These are phyloP conservation scores for Trichogramma pretiosum DNA, from an alignment of 1,140 invertebrate species.

Conservation along the genomic window DNA sequence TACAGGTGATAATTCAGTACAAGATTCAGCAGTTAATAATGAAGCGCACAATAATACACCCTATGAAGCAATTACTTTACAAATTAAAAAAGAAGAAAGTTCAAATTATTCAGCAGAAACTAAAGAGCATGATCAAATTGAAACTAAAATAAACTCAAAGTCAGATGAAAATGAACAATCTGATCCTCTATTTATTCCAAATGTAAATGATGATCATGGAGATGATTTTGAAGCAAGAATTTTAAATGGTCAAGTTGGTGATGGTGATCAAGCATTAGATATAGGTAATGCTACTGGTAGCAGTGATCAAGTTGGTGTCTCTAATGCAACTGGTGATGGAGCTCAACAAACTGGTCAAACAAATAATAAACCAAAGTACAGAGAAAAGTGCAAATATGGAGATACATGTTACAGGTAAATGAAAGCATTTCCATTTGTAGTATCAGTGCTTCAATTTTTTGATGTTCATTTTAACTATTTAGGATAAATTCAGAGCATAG, in stretches of 20 bases:
- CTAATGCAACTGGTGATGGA: neutral
- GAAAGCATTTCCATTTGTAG: no score
- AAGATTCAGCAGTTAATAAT: no score
- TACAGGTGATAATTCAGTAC: no score
- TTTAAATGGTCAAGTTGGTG: neutral
- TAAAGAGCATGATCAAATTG: no score
- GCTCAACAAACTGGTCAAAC: neutral
- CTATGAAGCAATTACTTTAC: no score
- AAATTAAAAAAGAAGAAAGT: no score
- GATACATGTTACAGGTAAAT: conserved; percentile 38
- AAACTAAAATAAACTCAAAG: no score
- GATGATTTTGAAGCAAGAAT: neutral
- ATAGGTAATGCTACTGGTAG: no score
- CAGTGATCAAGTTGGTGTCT: no score
- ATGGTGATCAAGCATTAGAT: no score
- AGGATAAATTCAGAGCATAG: conserved; percentile 44
- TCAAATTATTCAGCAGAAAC: no score
- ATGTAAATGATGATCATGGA: neutral
- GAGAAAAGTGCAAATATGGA: conserved; percentile 38
- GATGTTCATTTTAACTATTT: neutral
- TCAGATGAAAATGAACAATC: conserved; percentile 8
- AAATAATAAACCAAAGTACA: conserved; percentile 11
- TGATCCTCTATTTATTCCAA: neutral
- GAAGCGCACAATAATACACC: no score
- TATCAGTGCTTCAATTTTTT: neutral